Evolutionary conservation across 2,113 vertebrate genomes (phyloP), one percentile per base, ranked within the genome.

Genomic region (Caranx melampygus): DNA sequence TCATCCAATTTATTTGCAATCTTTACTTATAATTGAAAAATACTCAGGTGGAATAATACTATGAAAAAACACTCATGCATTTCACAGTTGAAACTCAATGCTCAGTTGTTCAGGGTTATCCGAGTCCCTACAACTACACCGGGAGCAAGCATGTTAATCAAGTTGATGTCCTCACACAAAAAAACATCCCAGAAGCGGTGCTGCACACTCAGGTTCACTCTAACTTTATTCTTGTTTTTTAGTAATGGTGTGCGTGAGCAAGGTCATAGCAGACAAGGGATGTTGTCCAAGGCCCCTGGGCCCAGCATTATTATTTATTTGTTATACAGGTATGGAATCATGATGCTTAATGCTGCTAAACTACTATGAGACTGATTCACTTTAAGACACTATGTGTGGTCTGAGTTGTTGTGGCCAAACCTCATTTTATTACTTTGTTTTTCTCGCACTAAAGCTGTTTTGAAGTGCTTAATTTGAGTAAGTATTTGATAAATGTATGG

Each of bases 201-300:
- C 49, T 44, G 60, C 55, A 66, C 33, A 21, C 18, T 72, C 35
- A 21, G 57, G 69, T 59, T 71, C n/a, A 62, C 52, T 78, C 45
- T 3, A 49, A 16, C 69, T 66, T 9, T 20, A 31, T 42, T 42
- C 40, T 33, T 40, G 18, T 26, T 31, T 54, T 58, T 45, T n/a
- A 40, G 73, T 65, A 51, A 7, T 60, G 42, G n/a, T 26, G 34
- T 26, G 75, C 64, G 60, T 52, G 26, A 76, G 81, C 72, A 87
- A 89, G 82, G 82, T 84, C 83, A 79, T 18, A 35, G 66, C 47
- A 81, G 49, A 71, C 54, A 37, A 34, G 42, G 8, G 3, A 65
- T 66, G 15, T 45, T 69, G 61, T 61, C 75, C 26, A 47, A 52
- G 31, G 55, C 31, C 60, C 26, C 34, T 35, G 21, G 35, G 34